Evolutionary conservation across 2,888 invertebrate genomes (phyloP).

Genomic region (Dryobotodes eremita): DNA sequence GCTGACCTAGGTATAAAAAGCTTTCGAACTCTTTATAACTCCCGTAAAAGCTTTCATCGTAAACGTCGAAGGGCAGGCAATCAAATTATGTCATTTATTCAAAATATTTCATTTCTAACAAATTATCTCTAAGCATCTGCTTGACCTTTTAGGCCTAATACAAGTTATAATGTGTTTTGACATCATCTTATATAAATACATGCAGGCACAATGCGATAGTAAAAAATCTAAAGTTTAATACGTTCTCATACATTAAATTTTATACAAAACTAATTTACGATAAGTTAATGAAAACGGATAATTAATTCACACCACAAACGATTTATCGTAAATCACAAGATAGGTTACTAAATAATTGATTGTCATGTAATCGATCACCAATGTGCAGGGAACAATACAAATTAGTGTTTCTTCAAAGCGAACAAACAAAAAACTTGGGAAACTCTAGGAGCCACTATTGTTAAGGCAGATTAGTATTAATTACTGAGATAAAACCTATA

Average conservation of each 20-base stretch:
- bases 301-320: conserved; percentile 45
- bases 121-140: conserved; percentile 47
- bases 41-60: conserved; percentile 22
- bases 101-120: conserved; percentile 45
- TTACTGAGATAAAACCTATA: conserved; percentile 59
- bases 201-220: conserved; percentile 23
- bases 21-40: neutral
- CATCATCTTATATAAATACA: conserved; percentile 38
- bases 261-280: conserved; percentile 22
- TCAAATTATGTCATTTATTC: conserved; percentile 37
- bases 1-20: too few relatives aligned
- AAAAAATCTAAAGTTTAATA: conserved; percentile 46
- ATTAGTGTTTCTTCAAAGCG: conserved; percentile 64
- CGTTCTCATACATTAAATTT: conserved; percentile 38
- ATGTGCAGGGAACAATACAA: conserved; percentile 71
- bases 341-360: conserved; percentile 64
- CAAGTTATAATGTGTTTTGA: conserved; percentile 46
- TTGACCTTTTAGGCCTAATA: conserved; percentile 58
- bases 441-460: conserved; percentile 66
- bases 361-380: conserved; percentile 70
- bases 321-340: conserved; percentile 57
- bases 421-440: conserved; percentile 73
- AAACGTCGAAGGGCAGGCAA: conserved; percentile 11
- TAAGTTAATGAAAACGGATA: conserved; percentile 25
- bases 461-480: conserved; percentile 67